A percentile compares a stretch with the other conserved stretches of the same genome.
Conservation (phyloP, 2,888 invertebrate genomes). For the Entomobrya multifasciata region DNA sequence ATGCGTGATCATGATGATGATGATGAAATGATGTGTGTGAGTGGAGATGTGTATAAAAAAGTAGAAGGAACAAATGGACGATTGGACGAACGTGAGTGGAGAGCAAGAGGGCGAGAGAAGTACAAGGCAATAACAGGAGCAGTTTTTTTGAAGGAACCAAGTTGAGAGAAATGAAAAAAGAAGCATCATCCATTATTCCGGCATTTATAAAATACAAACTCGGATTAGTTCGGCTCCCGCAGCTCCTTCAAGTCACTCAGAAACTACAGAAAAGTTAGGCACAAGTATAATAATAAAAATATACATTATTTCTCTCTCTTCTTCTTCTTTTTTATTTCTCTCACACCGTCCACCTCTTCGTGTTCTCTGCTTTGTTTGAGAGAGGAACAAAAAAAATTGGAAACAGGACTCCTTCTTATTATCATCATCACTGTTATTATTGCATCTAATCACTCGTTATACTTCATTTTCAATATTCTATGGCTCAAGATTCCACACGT, state of each 20-base stretch:
- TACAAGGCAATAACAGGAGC: slow-evolving; percentile 65
- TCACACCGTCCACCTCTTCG: slow-evolving; percentile 46
- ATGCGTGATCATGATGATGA: slow-evolving; percentile 58
- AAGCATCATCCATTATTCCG: slow-evolving; percentile 74
- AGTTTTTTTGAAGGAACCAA: slow-evolving; percentile 28
- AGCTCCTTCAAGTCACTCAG: slow-evolving; percentile 63
- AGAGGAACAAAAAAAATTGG: background rate
- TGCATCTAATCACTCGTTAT: slow-evolving; percentile 66
- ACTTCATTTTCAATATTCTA: slow-evolving; percentile 63
- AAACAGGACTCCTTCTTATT: slow-evolving; percentile 38
- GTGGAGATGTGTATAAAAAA: slow-evolving; percentile 49
- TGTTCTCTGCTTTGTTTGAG: background rate
- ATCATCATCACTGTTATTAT: slow-evolving; percentile 54
- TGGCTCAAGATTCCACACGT: slow-evolving; percentile 64
- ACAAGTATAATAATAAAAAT: slow-evolving; percentile 45
- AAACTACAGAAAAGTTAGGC: slow-evolving; percentile 36
- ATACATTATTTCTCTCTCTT: slow-evolving; percentile 24
- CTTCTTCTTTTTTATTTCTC: slow-evolving; percentile 20
- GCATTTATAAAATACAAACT: slow-evolving; percentile 74
- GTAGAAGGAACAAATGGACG: slow-evolving; percentile 63
- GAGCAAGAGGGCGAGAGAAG: slow-evolving; percentile 37
- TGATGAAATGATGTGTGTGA: slow-evolving; percentile 5
- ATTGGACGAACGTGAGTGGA: slow-evolving; percentile 70
- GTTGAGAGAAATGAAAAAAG: slow-evolving; percentile 18
- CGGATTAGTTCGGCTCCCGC: slow-evolving; percentile 74